A percentile compares a stretch with the other conserved stretches of the same genome.
Conservation (phyloP, 1,140 invertebrate genomes). For the Macrobrachium rosenbergii region DNA sequence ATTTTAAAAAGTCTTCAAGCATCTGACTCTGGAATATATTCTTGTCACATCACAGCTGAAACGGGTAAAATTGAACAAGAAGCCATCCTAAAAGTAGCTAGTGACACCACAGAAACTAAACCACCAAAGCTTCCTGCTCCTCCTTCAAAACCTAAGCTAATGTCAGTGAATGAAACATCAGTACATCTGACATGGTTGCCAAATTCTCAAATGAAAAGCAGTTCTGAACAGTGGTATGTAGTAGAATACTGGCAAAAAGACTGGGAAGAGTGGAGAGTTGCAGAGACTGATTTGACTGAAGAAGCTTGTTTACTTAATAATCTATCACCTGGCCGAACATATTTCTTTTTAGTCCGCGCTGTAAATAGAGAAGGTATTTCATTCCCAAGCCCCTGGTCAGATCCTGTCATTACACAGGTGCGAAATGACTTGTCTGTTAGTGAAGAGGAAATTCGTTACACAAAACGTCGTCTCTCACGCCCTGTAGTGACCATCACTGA, state of each 20-base stretch:
- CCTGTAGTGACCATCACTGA: conserved; percentile 21
- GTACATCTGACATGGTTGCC: conserved; percentile 87
- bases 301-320: conserved; percentile 47
- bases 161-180: conserved; percentile 77
- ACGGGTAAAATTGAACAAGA: conserved; percentile 74
- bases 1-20: conserved; percentile 49
- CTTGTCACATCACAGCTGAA: conserved; percentile 85
- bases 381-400: conserved; percentile 64
- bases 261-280: conserved; percentile 61
- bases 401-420: conserved; percentile 40
- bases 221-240: conserved; percentile 46
- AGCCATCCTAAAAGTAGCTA: conserved; percentile 40
- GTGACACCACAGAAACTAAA: conserved; percentile 4
- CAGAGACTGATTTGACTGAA: conserved; percentile 41
- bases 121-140: conserved; percentile 52
- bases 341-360: conserved; percentile 59
- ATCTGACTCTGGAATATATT: conserved; percentile 82
- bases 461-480: conserved; percentile 30
- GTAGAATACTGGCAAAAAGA: conserved; percentile 61
- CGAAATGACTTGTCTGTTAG: conserved; percentile 13
- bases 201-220: conserved; percentile 50
- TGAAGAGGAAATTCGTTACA: conserved; percentile 29
- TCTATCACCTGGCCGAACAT: conserved; percentile 51
- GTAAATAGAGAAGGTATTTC: conserved; percentile 56
- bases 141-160: conserved; percentile 57